A percentile compares a stretch with the other conserved stretches of the same genome.
Evolutionary conservation across 2,888 invertebrate species (phyloP).

Genomic region (Parnassius smintheus): DNA sequence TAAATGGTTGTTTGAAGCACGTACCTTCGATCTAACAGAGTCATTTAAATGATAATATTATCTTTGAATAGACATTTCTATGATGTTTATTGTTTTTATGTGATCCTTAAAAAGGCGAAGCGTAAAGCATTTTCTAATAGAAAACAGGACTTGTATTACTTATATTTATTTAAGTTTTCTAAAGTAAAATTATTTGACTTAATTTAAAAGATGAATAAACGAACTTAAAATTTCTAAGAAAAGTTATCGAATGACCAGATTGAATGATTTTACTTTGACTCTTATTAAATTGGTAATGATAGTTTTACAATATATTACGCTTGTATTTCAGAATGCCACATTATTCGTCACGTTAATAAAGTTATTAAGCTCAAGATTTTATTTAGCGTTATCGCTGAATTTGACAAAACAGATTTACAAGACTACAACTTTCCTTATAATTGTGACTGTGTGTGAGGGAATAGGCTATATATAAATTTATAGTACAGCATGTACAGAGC

Average conservation of each 20-base stretch:
- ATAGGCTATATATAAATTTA: slow-evolving; percentile 18
- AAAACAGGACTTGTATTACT: background rate
- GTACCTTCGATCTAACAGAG: slow-evolving; percentile 15
- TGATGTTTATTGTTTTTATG: slow-evolving; percentile 24
- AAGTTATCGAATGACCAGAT: too few species aligned
- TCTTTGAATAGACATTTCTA: slow-evolving; percentile 15
- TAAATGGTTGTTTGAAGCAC: slow-evolving; percentile 25
- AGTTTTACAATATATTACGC: too few species aligned
- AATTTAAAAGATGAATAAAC: too few species aligned
- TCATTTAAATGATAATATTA: slow-evolving; percentile 24
- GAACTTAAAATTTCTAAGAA: too few species aligned
- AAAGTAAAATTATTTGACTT: too few species aligned
- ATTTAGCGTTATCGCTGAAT: too few species aligned
- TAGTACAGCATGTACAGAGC: slow-evolving; percentile 5
- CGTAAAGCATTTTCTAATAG: background rate
- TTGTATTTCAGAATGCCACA: too few species aligned
- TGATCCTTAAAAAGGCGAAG: slow-evolving; percentile 8
- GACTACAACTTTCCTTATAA: slow-evolving; percentile 8
- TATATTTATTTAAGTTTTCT: background rate
- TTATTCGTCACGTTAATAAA: too few species aligned
- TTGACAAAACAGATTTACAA: background rate
- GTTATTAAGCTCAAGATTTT: too few species aligned
- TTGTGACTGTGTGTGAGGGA: slow-evolving; percentile 9
- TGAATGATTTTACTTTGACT: too few species aligned
- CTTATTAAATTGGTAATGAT: too few species aligned